Percentiles rank a stretch among this genome's conserved stretches.
These are phyloP conservation scores for Formica aserva DNA, from an alignment of 2,888 invertebrate genomes.

Conservation along the genomic window DNA sequence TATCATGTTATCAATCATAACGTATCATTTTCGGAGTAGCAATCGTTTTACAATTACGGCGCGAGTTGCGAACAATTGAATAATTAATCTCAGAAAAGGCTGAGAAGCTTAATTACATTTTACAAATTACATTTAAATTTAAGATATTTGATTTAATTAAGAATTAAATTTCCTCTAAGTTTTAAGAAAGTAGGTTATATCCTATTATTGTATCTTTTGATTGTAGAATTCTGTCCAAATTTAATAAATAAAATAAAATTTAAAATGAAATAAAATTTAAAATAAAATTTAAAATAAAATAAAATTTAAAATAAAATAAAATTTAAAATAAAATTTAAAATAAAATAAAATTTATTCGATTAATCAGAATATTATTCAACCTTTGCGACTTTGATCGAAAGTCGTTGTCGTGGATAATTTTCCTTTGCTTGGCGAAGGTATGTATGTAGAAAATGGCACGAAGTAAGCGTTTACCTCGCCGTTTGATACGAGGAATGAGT, in stretches of 20 bases:
- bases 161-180: background rate
- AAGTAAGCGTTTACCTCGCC: slow-evolving; percentile 37
- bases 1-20: background rate
- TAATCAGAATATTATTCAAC: background rate
- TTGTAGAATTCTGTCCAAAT: background rate
- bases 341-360: too few relatives aligned
- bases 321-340: too few relatives aligned
- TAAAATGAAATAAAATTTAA: too few relatives aligned
- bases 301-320: too few relatives aligned
- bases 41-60: background rate
- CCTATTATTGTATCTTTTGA: background rate
- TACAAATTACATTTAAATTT: background rate
- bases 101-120: background rate
- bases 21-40: background rate
- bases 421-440: slow-evolving; percentile 6
- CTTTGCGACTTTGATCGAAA: background rate
- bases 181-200: background rate
- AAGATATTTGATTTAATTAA: slow-evolving; percentile 8
- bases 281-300: too few relatives aligned
- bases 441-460: slow-evolving; percentile 23
- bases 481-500: slow-evolving; percentile 50
- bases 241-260: background rate
- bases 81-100: background rate
- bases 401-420: background rate
- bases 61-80: background rate